phyloP scores from a whole-genome alignment of 2,113 vertebrate genomes.

The Aspiorhynchus laticeps region DNA sequence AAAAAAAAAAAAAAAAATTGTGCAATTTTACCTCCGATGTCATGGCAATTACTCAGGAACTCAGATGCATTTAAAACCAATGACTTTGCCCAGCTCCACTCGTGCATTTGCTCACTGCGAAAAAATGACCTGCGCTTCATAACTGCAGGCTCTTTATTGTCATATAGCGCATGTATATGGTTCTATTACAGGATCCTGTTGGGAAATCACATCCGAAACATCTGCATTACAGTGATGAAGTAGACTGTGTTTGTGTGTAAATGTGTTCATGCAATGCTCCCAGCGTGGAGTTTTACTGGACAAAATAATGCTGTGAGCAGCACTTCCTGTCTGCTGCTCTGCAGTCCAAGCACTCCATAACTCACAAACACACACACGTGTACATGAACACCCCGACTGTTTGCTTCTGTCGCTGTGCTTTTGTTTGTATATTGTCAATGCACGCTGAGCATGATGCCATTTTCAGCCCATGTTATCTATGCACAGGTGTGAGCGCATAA shows the following conservation, averaged over 20 bases:
- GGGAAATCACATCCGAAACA: slow-evolving; percentile 52
- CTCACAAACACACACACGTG: background rate
- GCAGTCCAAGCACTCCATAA: slow-evolving; percentile 19
- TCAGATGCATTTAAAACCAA: slow-evolving; percentile 46
- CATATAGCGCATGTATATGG: slow-evolving; percentile 32
- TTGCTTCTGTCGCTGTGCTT: background rate
- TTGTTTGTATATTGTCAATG: background rate
- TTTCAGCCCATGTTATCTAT: background rate
- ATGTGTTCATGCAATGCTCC: slow-evolving; percentile 13
- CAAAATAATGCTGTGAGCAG: slow-evolving; percentile 45
- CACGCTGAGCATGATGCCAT: background rate
- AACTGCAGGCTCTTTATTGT: slow-evolving; percentile 31
- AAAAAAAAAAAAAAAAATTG: background rate
- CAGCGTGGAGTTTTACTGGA: slow-evolving; percentile 4
- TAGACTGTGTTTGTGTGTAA: slow-evolving; percentile 17
- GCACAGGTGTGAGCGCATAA: background rate
- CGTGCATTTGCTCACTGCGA: background rate
- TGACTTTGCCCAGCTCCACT: slow-evolving; percentile 16
- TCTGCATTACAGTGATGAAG: slow-evolving; percentile 53
- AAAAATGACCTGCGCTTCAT: background rate
- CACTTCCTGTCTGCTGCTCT: slow-evolving; percentile 40
- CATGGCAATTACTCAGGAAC: slow-evolving; percentile 34
- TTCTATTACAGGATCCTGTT: slow-evolving; percentile 42
- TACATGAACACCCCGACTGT: background rate
- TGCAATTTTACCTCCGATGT: slow-evolving; percentile 22